Base-by-base conservation (phyloP, 2,888 invertebrate species). In the Spatulosminthurus flaviceps region DNA sequence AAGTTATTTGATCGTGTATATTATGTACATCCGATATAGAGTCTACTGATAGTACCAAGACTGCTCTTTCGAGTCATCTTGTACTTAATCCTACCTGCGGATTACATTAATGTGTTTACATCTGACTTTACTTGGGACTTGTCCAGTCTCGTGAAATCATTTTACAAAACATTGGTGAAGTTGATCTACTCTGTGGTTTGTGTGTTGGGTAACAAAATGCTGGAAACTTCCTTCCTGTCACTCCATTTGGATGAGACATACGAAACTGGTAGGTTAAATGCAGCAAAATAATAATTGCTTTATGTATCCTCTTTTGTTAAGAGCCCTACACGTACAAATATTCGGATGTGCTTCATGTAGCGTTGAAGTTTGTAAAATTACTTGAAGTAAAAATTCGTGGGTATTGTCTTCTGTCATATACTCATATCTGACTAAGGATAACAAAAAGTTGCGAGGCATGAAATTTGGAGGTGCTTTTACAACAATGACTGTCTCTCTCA, bases 211-310 rank as follows among this genome's bases (percentile, higher is more conserved):
- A 26, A 64, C 64, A 74, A 74, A 61, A 74, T 74, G 74, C 61
- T 74, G 26, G 74, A 74, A 34, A 74, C 74, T 13, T 74, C 74
- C 16, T 74, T 74, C 29, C 21, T 74, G 19, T 51, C 74, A 9
- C 11, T 74, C 1, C 60, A 74, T 29, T 74, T 74, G 43, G 74
- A 74, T 21, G 74, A 74, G 5, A 16, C 74, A 5, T 74, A 41
- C 28, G 60, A 74, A n/a, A 21, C 74, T 16, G 74, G 74, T 74
- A 74, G 21, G 74, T 24, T n/a, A n/a, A n/a, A n/a, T n/a, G n/a
- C n/a, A n/a, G n/a, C n/a, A n/a, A n/a, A n/a, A n/a, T n/a, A n/a
- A n/a, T n/a, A n/a, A n/a, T n/a, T n/a, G n/a, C n/a, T n/a, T n/a
- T n/a, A n/a, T n/a, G n/a, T n/a, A n/a, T n/a, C n/a, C n/a, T n/a